Base-by-base conservation (phyloP, 2,888 invertebrate species). In the Drosophila kanekoi region DNA sequence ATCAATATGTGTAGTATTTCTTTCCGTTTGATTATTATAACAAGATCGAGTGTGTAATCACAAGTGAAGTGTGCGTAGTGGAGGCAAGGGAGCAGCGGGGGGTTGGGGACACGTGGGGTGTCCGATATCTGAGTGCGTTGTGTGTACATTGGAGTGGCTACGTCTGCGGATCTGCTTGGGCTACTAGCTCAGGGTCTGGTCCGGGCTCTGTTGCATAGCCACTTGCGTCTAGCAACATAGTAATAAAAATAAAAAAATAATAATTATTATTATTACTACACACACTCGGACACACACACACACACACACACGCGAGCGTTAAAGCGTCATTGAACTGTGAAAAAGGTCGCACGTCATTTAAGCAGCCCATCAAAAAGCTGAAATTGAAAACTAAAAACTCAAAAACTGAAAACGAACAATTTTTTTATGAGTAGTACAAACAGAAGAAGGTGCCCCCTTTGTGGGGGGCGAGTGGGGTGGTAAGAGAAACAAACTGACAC, bases 311-410 rank as follows among this genome's bases (percentile, higher is more conserved):
- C 32, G 54, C 43, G n/a, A n/a, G 53, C 40, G 60, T 59, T 57
- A 60, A 71, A 81, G 77, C 90, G 87, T 89, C 89, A 90, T 87
- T 87, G 90, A 87, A 87, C 87, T 90, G 75, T 84, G 75, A 45
- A 79, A 86, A 78, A 79, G 90, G 87, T 87, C 87, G 73, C 72
- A 64, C 74, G 59, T 70, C 77, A 71, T 53, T 53, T 28, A 41
- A 32, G 52, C 52, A 40, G 35, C 61, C 44, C 65, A 66, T 71
- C 77, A 72, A 77, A 38, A 14, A 58, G 20, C 11, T 44, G 33
- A 63, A 13, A 44, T 18, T 48, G 56, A 56, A 72, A 67, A 72
- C 53, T 37, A 51, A 52, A 72, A 69, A 60, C 51, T 53, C 33
- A 54, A 70, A 68, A 49, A 67, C 52, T 28, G 33, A 62, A 67